Evolutionary conservation across 2,113 vertebrate genomes (phyloP), one percentile per base, ranked within the genome.

Genomic region (Mobula birostris): DNA sequence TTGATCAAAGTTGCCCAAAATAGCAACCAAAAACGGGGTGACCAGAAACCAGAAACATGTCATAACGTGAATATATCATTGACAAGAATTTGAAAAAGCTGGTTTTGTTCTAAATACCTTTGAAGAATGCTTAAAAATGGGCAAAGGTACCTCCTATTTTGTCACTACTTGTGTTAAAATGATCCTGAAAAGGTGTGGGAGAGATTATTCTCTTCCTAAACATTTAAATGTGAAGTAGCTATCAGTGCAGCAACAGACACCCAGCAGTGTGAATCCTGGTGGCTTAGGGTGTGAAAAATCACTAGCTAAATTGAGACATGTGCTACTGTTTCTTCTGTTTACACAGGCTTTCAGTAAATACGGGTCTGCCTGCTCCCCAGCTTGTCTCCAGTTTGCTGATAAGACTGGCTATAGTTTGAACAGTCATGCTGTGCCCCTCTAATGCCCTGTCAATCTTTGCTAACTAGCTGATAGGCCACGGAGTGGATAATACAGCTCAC

Each of bases 361-460:
- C 90, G 95, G 95, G 96, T 94, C 95, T 95, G 94, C 96, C 95
- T 96, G 96, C 95, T 92, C 95, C 83, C 66, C 96, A 95, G 95
- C 96, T 96, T 96, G 96, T 96, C 96, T 95, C 94, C 94, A 94
- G 94, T 94, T 97, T 95, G 94, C 96, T 95, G 96, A 96, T 96
- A 96, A 97, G 96, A 94, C 94, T 94, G 94, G 96, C 95, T 94
- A 95, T 94, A 95, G 82, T n/a, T 85, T 94, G 94, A 70, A 90
- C 91, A 94, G 85, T 7, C 96, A 94, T 95, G 77, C 95, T 95
- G 94, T 95, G 95, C 94, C 36, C 90, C 8, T 92, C 66, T 92
- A 92, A 96, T 95, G 90, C 95, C 95, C 95, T 95, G 95, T 96
- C 95, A 96, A 88, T 97, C 96, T 96, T 61, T 19, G 0, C 68